Conservation (phyloP, 2,797 vertebrate genomes). For the Sciurus vulgaris region DNA sequence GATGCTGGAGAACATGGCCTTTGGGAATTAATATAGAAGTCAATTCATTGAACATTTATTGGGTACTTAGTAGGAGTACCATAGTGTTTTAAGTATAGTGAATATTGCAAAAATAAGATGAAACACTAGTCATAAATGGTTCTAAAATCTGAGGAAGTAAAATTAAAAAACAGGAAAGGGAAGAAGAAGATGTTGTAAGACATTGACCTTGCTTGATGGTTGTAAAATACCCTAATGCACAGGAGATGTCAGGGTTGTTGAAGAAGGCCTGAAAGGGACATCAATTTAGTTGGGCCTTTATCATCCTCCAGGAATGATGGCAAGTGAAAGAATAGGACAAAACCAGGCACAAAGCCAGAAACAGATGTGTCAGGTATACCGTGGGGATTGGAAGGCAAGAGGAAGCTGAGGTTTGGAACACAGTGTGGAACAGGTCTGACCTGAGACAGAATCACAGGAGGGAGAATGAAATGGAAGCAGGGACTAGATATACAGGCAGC, state of each 20-base stretch:
- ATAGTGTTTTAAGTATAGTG: background rate
- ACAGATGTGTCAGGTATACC: background rate
- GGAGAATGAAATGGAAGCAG: background rate
- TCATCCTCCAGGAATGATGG: background rate
- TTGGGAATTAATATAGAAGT: conserved; percentile 35
- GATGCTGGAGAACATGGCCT: background rate
- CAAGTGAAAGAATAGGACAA: background rate
- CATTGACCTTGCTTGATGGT: background rate
- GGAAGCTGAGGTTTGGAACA: background rate
- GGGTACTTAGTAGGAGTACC: background rate
- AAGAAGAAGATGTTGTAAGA: background rate
- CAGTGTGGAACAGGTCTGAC: background rate
- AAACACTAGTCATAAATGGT: background rate
- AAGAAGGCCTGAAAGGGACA: background rate
- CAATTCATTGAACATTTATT: conserved; percentile 3
- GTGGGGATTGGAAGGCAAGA: background rate
- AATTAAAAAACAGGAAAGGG: conserved; percentile 4
- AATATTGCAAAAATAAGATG: background rate
- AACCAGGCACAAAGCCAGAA: background rate
- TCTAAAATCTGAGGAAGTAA: conserved; percentile 25
- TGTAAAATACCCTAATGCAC: background rate
- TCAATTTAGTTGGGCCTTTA: background rate
- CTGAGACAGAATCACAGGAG: background rate
- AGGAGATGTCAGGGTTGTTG: background rate
- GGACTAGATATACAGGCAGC: background rate